phyloP scores from a whole-genome alignment of 2,113 vertebrate genomes.

The Salvelinus namaycush region DNA sequence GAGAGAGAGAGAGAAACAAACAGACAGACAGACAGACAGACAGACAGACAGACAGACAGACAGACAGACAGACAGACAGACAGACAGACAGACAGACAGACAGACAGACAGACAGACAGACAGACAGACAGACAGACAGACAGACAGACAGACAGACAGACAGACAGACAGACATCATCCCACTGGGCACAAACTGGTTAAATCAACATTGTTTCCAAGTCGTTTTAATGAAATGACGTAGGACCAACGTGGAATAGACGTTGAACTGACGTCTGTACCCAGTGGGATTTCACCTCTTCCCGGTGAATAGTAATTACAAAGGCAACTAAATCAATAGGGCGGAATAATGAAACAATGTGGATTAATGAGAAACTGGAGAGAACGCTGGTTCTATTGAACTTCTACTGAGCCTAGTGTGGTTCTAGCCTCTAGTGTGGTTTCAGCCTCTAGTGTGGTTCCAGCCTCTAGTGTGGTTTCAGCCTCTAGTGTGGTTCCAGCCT shows the following conservation, averaged over 20 bases:
- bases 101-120: background rate
- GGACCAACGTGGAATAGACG: too few relatives aligned
- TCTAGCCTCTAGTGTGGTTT: background rate
- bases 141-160: background rate
- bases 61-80: constrained; percentile 33
- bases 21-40: background rate
- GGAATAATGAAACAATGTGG: background rate
- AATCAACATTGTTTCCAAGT: too few relatives aligned
- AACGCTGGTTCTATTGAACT: too few relatives aligned
- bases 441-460: background rate
- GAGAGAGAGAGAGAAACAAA: background rate
- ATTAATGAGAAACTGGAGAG: background rate
- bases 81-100: constrained; percentile 25
- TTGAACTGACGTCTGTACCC: too few relatives aligned
- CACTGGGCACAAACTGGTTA: too few relatives aligned
- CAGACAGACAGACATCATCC: background rate
- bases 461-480: too few relatives aligned
- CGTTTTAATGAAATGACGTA: too few relatives aligned
- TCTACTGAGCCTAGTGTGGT: background rate
- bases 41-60: background rate
- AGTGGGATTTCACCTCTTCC: background rate
- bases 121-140: background rate
- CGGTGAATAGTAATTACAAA: background rate
- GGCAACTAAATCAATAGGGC: background rate
- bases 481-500: too few relatives aligned